Evolutionary conservation across 1,140 invertebrate species (phyloP).

Genomic region (Stratiolaelaps scimitus): DNA sequence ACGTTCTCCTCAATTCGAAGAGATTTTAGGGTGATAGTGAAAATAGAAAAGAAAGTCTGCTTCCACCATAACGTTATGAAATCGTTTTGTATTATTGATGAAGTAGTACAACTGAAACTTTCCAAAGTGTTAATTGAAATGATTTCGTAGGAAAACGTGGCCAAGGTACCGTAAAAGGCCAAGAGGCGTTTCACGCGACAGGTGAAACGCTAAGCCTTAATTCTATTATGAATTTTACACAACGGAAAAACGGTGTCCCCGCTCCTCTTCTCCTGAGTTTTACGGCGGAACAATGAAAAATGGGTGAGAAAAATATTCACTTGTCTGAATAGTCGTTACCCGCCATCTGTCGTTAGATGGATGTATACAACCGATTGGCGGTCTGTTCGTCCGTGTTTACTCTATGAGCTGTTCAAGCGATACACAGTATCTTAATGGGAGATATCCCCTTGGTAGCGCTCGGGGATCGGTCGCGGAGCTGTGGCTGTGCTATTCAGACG

Average conservation of each 20-base stretch:
- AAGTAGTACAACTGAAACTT: too few species aligned
- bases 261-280: background rate
- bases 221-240: background rate
- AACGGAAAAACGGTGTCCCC: background rate
- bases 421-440: slow-evolving; percentile 4
- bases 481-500: slow-evolving; percentile 20
- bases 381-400: background rate
- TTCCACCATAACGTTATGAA: too few species aligned
- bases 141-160: too few species aligned
- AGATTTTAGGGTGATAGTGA: too few species aligned
- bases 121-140: too few species aligned
- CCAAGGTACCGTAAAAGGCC: too few species aligned
- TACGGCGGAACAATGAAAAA: background rate
- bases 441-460: background rate
- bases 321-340: background rate
- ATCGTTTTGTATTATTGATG: too few species aligned
- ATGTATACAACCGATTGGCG: background rate
- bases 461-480: too few species aligned
- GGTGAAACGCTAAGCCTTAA: background rate
- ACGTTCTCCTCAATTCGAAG: too few species aligned
- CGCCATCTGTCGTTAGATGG: background rate
- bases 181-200: too few species aligned
- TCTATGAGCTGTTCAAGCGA: slow-evolving; percentile 22
- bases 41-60: too few species aligned
- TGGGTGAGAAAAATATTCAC: background rate